A percentile compares a stretch with the other conserved stretches of the same genome.
These are phyloP conservation scores for Cephus runcator DNA, from an alignment of 2,888 invertebrate species.

Conservation along the genomic window DNA sequence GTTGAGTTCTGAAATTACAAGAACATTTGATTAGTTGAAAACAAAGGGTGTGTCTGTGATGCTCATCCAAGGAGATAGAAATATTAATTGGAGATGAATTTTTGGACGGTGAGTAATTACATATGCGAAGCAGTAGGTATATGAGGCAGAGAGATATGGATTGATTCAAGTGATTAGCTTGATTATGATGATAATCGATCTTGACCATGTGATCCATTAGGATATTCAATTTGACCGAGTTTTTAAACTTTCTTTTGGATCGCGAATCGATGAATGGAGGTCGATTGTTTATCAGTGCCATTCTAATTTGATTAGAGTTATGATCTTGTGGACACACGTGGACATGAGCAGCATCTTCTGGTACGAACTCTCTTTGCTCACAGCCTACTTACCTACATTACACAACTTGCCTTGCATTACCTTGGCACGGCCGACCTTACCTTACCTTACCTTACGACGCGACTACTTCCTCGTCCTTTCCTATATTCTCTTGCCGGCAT, in stretches of 20 bases:
- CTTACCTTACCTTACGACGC: conserved; percentile 1
- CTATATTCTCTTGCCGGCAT: conserved; percentile 11
- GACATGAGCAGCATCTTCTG: conserved; percentile 19
- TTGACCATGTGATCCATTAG: background rate
- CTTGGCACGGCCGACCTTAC: conserved; percentile 1
- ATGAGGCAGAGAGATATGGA: background rate
- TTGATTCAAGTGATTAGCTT: background rate
- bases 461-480: conserved; percentile 1
- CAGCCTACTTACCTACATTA: conserved; percentile 66
- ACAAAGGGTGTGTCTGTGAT: background rate
- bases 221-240: background rate
- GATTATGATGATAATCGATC: background rate
- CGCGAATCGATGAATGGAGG: background rate
- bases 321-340: conserved; percentile 7
- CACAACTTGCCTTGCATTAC: conserved; percentile 24
- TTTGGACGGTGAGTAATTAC: background rate
- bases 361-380: conserved; percentile 51
- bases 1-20: background rate
- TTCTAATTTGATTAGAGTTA: conserved; percentile 10
- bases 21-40: background rate
- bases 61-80: background rate
- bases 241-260: background rate
- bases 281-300: conserved; percentile 18
- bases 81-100: background rate
- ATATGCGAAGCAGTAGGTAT: background rate